These are phyloP conservation scores for Anhinga rufa DNA, from an alignment of 2,113 vertebrate genomes.

Conservation along the genomic window DNA sequence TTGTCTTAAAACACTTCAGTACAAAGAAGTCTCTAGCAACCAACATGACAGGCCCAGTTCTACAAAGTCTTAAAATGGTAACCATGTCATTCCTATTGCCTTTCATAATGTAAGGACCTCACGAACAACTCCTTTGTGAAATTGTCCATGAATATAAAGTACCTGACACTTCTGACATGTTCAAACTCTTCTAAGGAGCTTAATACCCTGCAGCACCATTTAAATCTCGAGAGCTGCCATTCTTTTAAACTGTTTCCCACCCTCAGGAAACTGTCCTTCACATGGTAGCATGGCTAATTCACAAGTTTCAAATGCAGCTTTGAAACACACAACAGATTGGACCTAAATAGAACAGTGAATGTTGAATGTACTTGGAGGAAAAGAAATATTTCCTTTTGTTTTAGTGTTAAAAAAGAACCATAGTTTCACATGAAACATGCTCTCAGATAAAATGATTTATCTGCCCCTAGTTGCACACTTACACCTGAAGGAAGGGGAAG, in stretches of 20 bases:
- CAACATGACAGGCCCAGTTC: neutral
- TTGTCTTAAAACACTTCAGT: conserved; percentile 8
- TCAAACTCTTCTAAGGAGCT: neutral
- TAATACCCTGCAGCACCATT: conserved; percentile 31
- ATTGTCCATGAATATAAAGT: neutral
- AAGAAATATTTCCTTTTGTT: neutral
- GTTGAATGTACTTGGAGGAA: neutral
- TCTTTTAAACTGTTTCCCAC: conserved; percentile 42
- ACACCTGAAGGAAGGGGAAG: neutral
- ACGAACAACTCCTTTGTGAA: conserved; percentile 3
- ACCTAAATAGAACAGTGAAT: neutral
- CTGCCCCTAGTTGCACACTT: neutral
- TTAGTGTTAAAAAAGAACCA: neutral
- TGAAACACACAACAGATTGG: neutral
- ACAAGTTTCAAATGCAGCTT: neutral
- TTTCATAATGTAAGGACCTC: neutral
- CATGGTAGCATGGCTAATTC: neutral
- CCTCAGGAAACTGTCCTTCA: neutral
- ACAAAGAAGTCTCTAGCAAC: neutral
- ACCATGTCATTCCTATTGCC: neutral
- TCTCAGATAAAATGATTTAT: neutral
- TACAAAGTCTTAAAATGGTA: neutral
- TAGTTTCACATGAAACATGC: neutral
- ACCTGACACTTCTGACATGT: conserved; percentile 38
- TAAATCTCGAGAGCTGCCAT: neutral